Conservation (phyloP, 2,113 vertebrate genomes). For the Muntiacus muntjak region DNA sequence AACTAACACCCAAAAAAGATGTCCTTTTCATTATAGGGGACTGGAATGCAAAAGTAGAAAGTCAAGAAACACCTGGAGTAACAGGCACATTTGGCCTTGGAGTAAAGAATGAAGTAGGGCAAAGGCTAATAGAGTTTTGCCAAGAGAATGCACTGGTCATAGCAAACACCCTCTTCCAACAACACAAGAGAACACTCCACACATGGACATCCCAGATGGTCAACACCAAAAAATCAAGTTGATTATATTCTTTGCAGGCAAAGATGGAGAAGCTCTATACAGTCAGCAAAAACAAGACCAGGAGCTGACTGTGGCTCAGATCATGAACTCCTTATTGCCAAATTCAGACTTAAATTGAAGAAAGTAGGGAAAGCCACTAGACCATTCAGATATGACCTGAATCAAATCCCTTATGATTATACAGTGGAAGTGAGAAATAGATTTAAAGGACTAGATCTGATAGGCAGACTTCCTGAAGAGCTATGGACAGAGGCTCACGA, state of each 20-base stretch:
- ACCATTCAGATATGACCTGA: background rate
- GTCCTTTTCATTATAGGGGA: background rate
- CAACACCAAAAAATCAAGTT: background rate
- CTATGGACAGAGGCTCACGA: accelerated
- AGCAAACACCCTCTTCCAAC: background rate
- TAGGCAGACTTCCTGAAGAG: background rate
- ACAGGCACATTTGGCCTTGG: background rate
- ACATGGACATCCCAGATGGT: background rate
- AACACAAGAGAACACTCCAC: background rate
- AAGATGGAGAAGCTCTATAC: background rate
- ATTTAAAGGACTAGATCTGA: background rate
- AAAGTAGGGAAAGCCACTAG: background rate
- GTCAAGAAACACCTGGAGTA: background rate
- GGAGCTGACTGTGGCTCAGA: background rate
- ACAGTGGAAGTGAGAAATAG: background rate
- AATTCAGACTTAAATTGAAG: background rate
- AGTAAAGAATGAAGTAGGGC: background rate
- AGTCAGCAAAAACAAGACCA: background rate
- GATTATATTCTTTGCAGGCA: background rate
- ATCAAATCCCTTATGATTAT: background rate
- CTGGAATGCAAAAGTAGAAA: background rate
- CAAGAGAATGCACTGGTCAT: background rate
- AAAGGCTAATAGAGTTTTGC: background rate
- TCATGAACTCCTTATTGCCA: background rate
- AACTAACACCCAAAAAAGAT: background rate